Conservation (phyloP, 2,888 invertebrate species). For the Orthonychiurus folsomi region DNA sequence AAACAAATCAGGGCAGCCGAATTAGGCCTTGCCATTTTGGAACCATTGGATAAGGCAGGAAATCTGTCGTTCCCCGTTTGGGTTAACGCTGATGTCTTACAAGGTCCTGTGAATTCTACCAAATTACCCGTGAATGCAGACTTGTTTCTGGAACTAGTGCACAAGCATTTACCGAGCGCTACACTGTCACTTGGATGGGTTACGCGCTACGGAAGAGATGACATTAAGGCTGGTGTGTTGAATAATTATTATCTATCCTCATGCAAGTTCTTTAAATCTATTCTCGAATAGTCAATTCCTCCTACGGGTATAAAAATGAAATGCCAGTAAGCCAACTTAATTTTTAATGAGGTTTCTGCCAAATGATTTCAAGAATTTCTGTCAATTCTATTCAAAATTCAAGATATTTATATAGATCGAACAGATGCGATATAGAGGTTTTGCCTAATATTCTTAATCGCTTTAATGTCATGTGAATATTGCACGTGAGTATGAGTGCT, state of each 20-base stretch:
- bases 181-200: slow-evolving; percentile 80
- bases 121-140: slow-evolving; percentile 55
- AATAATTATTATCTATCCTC: slow-evolving; percentile 27
- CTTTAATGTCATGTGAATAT: too few relatives aligned
- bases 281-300: not conserved
- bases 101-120: slow-evolving; percentile 60
- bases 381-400: too few relatives aligned
- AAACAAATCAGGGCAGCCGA: slow-evolving; percentile 64
- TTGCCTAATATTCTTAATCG: too few relatives aligned
- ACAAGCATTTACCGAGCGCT: slow-evolving; percentile 53
- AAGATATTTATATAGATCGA: too few relatives aligned
- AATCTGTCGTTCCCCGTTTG: slow-evolving; percentile 57
- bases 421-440: too few relatives aligned
- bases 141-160: slow-evolving; percentile 54
- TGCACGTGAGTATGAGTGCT: too few relatives aligned
- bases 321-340: too few relatives aligned
- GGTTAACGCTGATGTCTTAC: slow-evolving; percentile 78
- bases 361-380: too few relatives aligned
- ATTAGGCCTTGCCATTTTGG: slow-evolving; percentile 43
- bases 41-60: slow-evolving; percentile 6
- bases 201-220: slow-evolving; percentile 50
- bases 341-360: too few relatives aligned
- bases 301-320: too few relatives aligned
- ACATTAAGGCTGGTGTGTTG: slow-evolving; percentile 15
- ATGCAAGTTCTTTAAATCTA: not conserved